Base-by-base conservation (phyloP, 2,888 invertebrate species). In the Meteorus colon region DNA sequence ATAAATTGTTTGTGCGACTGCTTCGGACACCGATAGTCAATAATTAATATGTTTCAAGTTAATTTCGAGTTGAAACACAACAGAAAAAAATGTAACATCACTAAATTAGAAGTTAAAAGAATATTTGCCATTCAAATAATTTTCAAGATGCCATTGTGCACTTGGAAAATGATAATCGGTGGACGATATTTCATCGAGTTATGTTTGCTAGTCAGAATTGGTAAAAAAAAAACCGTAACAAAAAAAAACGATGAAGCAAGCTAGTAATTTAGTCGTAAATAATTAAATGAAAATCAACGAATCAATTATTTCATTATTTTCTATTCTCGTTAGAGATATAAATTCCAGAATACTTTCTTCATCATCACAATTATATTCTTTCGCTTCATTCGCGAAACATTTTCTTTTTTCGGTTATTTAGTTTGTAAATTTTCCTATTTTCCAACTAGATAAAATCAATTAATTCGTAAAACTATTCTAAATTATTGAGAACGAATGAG, bases 131-230 rank as follows among this genome's bases (percentile, higher is more conserved):
- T 37, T 65, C 10, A 65, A 65, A 10, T 16, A 48, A 29, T 29
- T 16, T 16, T 14, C 27, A 67, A 41, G 34, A 19, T 66, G 41
- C 66, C 45, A 66, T 4, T 37, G 34, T 55, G 73, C 51, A 63
- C 62, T 31, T 66, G 70, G 77, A 74, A 62, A 74, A 78, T 78
- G 81, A 81, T 79, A 78, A 81, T 86, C 85, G 86, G 82, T 84
- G 87, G 80, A 81, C 81, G 85, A 86, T 82, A 83, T 66, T 70
- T 83, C 83, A 84, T 85, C 82, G 81, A 84, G 83, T 87, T 87
- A 88, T 82, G 88, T 88, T 89, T 88, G 86, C 89, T 89, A 89
- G 89, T 89, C 89, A 89, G 87, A 89, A 89, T 89, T 88, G 87
- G 88, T 87, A 77, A 48, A 73, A 75, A 55, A 69, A 77, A 78